Conservation (phyloP, 2,113 vertebrate species). For the Corvus moneduloides region DNA sequence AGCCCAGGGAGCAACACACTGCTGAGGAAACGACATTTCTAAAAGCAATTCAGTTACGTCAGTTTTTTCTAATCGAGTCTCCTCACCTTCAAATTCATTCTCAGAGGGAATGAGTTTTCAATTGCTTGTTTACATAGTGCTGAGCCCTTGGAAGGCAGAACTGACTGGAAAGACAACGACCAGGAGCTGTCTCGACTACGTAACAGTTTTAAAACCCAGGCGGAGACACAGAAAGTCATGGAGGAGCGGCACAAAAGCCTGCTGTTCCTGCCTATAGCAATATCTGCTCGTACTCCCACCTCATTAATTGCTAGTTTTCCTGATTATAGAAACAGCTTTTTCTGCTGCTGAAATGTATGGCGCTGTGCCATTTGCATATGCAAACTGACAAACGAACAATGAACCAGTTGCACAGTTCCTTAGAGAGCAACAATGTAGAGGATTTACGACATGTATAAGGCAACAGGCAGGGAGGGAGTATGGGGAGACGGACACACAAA, state of each 20-base stretch:
- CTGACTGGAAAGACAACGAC: not conserved
- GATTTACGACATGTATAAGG: conserved; percentile 23
- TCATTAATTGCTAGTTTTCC: conserved; percentile 67
- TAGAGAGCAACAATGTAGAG: conserved; percentile 52
- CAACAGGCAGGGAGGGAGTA: conserved; percentile 9
- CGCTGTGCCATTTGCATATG: conserved; percentile 17
- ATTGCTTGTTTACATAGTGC: not conserved
- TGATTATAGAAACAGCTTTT: conserved; percentile 62
- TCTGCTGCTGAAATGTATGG: conserved; percentile 29
- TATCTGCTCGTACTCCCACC: conserved; percentile 47
- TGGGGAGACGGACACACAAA: not conserved
- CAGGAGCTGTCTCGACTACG: not conserved
- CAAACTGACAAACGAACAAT: conserved; percentile 48
- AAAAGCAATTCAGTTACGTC: not conserved
- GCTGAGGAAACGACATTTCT: not conserved
- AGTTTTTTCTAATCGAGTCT: not conserved
- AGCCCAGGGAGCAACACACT: not conserved
- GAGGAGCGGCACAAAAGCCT: not conserved
- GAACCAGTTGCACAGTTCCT: conserved; percentile 54
- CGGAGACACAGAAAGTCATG: not conserved
- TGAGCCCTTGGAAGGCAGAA: not conserved
- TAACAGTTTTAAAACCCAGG: not conserved
- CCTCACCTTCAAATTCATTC: not conserved
- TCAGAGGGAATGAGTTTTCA: not conserved
- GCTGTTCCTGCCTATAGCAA: not conserved